phyloP scores from a whole-genome alignment of 2,113 vertebrate species.

The Nothocercus julius region DNA sequence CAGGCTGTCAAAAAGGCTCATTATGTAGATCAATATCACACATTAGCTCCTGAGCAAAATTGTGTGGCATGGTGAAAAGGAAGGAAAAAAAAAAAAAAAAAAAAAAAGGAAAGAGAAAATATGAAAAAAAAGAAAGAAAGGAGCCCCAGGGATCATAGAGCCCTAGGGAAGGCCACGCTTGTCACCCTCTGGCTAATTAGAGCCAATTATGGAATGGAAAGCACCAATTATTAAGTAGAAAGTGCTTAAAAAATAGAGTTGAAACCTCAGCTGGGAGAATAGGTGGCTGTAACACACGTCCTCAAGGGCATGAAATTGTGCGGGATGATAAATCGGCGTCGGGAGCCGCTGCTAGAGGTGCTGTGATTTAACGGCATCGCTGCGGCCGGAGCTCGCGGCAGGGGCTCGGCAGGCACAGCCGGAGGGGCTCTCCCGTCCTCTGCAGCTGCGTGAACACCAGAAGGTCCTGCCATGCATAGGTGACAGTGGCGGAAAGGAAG shows the following conservation, averaged over 20 bases:
- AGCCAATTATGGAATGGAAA: not conserved
- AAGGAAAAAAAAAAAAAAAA: not conserved
- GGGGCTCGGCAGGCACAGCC: not conserved
- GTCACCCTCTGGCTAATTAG: slow-evolving; percentile 18
- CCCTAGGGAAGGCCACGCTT: not conserved
- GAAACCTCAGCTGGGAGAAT: not conserved
- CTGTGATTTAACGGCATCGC: not conserved
- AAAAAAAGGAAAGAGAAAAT: not conserved
- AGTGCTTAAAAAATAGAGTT: not conserved
- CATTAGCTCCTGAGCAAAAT: slow-evolving; percentile 31
- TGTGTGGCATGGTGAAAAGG: not conserved
- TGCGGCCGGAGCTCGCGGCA: no score
- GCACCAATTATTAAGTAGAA: not conserved
- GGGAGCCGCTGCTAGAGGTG: not conserved
- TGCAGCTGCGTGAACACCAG: not conserved
- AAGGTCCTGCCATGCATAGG: not conserved
- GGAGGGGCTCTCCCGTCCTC: not conserved
- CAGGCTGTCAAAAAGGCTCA: slow-evolving; percentile 44
- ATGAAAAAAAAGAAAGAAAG: not conserved
- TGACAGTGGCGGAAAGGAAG: not conserved
- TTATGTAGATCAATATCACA: slow-evolving; percentile 47
- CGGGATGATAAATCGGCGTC: not conserved
- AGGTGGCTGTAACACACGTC: not conserved
- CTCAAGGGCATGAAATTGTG: not conserved
- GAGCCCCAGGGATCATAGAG: not conserved